phyloP scores from a whole-genome alignment of 2,113 vertebrate species.

The Rhegmatorhina hoffmannsi region DNA sequence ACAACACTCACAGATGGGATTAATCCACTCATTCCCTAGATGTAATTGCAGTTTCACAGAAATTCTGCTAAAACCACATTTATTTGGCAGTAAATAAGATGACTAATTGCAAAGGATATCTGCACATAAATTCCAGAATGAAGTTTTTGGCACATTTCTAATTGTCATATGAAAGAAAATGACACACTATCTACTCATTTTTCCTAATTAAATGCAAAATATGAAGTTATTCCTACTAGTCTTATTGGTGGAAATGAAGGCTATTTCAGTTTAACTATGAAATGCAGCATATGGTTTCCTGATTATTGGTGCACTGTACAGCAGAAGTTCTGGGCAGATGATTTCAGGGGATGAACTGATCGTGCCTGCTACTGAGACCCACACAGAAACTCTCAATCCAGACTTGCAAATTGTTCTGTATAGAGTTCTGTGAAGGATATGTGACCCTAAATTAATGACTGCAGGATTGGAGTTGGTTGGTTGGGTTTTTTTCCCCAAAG shows the following conservation, averaged over 20 bases:
- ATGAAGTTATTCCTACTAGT: constrained; percentile 30
- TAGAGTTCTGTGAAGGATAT: background rate
- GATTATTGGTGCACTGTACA: background rate
- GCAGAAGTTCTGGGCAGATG: background rate
- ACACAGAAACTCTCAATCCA: background rate
- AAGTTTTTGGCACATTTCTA: constrained; percentile 46
- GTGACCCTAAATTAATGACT: background rate
- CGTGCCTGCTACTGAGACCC: background rate
- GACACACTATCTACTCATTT: constrained; percentile 36
- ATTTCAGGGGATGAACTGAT: background rate
- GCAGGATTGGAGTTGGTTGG: background rate
- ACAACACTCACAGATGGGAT: background rate
- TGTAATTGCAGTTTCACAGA: constrained; percentile 35
- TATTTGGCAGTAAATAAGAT: constrained; percentile 60
- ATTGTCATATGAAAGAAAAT: constrained; percentile 58
- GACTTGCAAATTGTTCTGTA: background rate
- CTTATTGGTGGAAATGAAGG: background rate
- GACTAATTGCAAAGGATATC: constrained; percentile 31
- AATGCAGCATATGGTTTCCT: constrained; percentile 28
- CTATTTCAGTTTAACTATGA: constrained; percentile 13
- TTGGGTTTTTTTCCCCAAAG: background rate
- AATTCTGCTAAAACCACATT: constrained; percentile 26
- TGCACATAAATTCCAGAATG: constrained; percentile 34
- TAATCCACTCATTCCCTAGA: background rate
- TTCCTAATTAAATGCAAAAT: constrained; percentile 54